Evolutionary conservation across 2,113 vertebrate genomes (phyloP), one percentile per base, ranked within the genome.

Genomic region (Vulpes ferrilata): DNA sequence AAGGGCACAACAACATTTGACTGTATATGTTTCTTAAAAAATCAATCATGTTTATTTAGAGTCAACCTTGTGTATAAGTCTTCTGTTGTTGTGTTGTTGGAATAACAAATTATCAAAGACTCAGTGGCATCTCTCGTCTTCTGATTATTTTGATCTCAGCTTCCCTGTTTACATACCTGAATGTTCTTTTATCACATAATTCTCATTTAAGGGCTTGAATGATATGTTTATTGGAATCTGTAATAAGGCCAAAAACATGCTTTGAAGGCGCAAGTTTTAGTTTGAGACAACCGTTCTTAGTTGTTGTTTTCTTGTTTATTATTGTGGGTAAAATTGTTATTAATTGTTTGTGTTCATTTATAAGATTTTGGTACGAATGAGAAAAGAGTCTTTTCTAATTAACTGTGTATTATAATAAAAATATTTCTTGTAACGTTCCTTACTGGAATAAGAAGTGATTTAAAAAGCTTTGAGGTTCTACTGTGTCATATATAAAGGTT

Each of bases 21-120:
- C 11, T 85, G 12, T 60, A 48, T 55, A n/a, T 95, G 2, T 93
- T 97, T 93, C 88, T 94, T 80, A 48, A 89, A 95, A 91, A 88
- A 71, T 81, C 65, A 82, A 3, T 88, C 38, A 78, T 90, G 67
- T 79, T 89, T 64, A 80, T 78, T 90, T 88, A 94, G 30, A 88
- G 22, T 62, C 35, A 64, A 35, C 13, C 23, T 88, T 95, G 48
- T 59, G 74, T 65, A 13, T 65, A 90, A 55, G 48, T 65, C 32
- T 53, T 90, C 90, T 65, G 11, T 85, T 93, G 60, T 83, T 95
- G 20, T 92, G 51, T 88, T 92, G 1, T 85, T 94, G 27, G 76
- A 97, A 95, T 67, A 95, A 83, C 22, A 80, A 85, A 35, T 96
- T 88, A 79, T 65, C 23, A 83, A 81, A 90, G 43, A 82, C 15